phyloP scores from a whole-genome alignment of 2,113 vertebrate genomes.

The Sterna hirundo region DNA sequence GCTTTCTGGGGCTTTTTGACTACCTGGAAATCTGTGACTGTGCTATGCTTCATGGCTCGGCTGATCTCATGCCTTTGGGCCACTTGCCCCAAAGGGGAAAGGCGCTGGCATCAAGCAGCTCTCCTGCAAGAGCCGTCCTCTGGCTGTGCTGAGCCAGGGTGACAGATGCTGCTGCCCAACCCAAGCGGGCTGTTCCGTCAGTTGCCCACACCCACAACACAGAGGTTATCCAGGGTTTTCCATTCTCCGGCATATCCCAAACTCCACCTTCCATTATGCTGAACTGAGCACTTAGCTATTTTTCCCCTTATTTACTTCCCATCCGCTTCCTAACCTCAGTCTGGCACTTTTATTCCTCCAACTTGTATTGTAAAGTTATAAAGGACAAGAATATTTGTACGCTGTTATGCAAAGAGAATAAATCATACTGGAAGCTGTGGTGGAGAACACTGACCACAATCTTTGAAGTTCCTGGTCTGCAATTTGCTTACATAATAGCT shows the following conservation, averaged over 20 bases:
- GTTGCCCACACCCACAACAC: neutral
- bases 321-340: neutral
- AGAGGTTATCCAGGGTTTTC: slow-evolving; percentile 19
- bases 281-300: neutral
- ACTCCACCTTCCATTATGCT: slow-evolving; percentile 14
- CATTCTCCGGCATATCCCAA: neutral
- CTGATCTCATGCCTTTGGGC: neutral
- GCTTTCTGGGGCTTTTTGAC: neutral
- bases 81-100: accelerated
- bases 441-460: neutral
- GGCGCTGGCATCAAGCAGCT: neutral
- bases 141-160: neutral
- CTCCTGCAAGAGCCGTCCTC: neutral
- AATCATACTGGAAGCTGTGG: neutral
- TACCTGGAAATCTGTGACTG: neutral
- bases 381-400: neutral
- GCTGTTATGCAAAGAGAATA: neutral
- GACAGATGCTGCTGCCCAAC: neutral
- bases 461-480: neutral
- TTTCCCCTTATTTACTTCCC: slow-evolving; percentile 6
- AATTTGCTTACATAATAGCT: neutral
- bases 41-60: neutral
- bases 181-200: neutral
- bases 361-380: neutral
- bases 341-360: neutral